These are phyloP conservation scores for Eupsilia transversa DNA, from an alignment of 2,888 invertebrate species.

Conservation along the genomic window DNA sequence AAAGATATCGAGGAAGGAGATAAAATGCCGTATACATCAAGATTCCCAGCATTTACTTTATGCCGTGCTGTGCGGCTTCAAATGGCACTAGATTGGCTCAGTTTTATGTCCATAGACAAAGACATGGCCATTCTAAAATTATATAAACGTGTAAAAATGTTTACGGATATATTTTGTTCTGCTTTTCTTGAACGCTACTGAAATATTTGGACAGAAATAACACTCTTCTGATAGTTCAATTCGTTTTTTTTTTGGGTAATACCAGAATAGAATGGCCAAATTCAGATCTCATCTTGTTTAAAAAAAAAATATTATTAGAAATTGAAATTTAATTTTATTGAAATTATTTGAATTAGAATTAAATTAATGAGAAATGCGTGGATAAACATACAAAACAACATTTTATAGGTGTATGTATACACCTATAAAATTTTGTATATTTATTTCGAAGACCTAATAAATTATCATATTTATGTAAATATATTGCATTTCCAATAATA, in stretches of 20 bases:
- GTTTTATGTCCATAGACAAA: constrained; percentile 29
- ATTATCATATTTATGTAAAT: too few species aligned
- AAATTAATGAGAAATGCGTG: too few species aligned
- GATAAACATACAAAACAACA: too few species aligned
- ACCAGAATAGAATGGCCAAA: background rate
- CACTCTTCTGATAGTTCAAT: background rate
- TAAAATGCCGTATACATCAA: constrained; percentile 31
- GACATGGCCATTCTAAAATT: background rate
- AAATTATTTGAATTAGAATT: too few species aligned
- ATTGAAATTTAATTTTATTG: too few species aligned
- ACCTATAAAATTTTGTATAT: too few species aligned
- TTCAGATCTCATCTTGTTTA: background rate
- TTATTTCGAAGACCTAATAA: too few species aligned
- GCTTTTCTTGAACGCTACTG: background rate
- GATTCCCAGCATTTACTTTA: constrained; percentile 15
- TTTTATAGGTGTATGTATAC: too few species aligned
- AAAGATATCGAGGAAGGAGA: constrained; percentile 14
- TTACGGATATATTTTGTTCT: background rate
- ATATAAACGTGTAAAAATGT: background rate
- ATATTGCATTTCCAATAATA: too few species aligned
- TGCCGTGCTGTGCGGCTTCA: background rate
- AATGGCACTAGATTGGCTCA: constrained; percentile 15
- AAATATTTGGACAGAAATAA: background rate
- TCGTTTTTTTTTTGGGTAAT: background rate
- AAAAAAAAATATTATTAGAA: too few species aligned